Base-by-base conservation (phyloP, 2,797 vertebrate species). In the Dendrocincla tyrannina region DNA sequence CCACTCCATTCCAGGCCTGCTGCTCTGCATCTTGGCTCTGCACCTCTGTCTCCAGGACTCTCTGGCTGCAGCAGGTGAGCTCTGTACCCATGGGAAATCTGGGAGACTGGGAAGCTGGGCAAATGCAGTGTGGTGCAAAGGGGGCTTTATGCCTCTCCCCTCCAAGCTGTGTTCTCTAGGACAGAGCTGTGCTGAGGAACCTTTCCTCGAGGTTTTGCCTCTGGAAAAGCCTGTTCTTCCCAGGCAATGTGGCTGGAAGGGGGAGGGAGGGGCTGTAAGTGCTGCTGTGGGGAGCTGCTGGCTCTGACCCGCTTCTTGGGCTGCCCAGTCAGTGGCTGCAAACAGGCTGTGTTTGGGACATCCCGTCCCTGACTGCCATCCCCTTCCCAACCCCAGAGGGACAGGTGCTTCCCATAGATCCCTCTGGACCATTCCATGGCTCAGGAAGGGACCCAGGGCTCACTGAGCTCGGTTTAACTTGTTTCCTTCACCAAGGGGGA, bases 11-110 rank as follows among this genome's bases (percentile, higher is more conserved):
- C 53, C 85, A 97, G 96, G 96, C n/a, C 35, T 91, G n/a, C 94
- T 97, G 78, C 73, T 97, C 81, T 96, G 85, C 33, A 1, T 37
- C 67, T 50, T 69, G 74, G 77, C 91, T 86, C 86, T 96, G 56
- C 88, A 68, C 1, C 24, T 93, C 44, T 42, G 30, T 3, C 1
- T 25, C 39, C 81, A 66, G 90, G 41, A 18, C 35, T 46, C 47
- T 82, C 30, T n/a, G 17, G 59, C 37, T 9, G 5, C 37, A 30
- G 80, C 85, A 95, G 97, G 97, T 97, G 87, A 97, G 95, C 9
- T 67, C 52, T 60, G 37, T 1, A 17, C 22, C 30, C 41, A 24
- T 5, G 17, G 37, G 33, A 82, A 37, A 24, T 2, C 1, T 19
- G 33, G 9, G 27, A 35, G 6, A 7, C 14, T 0, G 3, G 66